Percentiles rank a stretch among this genome's conserved stretches.
phyloP scores from a whole-genome alignment of 2,888 invertebrate species.

The Macropis europaea region DNA sequence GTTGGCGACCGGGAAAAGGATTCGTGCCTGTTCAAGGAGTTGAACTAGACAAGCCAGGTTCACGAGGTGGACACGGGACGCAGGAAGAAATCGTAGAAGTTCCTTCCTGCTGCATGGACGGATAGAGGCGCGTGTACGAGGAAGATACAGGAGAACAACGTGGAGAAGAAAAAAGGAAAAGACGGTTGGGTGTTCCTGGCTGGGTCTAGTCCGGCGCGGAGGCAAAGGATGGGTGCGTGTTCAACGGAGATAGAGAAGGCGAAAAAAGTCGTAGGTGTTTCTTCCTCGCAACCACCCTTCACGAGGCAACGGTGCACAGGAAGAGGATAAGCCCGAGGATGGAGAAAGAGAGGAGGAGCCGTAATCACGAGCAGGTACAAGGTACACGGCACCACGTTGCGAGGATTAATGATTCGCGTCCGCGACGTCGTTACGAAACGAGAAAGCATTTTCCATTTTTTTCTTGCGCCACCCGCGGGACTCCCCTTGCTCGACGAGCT shows the following conservation, averaged over 20 bases:
- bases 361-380: slow-evolving; percentile 68
- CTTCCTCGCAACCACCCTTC: slow-evolving; percentile 32
- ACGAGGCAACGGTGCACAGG: slow-evolving; percentile 11
- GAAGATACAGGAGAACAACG: slow-evolving; percentile 4
- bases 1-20: too few relatives aligned
- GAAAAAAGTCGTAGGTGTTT: slow-evolving; percentile 47
- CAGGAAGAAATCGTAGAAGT: slow-evolving; percentile 27
- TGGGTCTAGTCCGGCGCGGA: slow-evolving; percentile 12
- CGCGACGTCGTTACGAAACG: slow-evolving; percentile 66
- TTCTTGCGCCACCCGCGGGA: slow-evolving; percentile 41
- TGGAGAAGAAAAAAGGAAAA: slow-evolving; percentile 14
- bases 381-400: slow-evolving; percentile 59
- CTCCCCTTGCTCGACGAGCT: slow-evolving; percentile 32
- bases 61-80: background rate
- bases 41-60: background rate
- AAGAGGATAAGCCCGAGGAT: slow-evolving; percentile 4
- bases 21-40: background rate
- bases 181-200: slow-evolving; percentile 14
- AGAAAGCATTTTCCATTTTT: slow-evolving; percentile 67
- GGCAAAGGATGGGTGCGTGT: slow-evolving; percentile 31
- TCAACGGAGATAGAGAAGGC: slow-evolving; percentile 36
- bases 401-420: slow-evolving; percentile 73
- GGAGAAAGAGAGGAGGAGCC: slow-evolving; percentile 42
- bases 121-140: slow-evolving; percentile 9
- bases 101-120: background rate